Evolutionary conservation across 2,888 invertebrate genomes (phyloP), one percentile per base, ranked within the genome.

Genomic region (Margaritifera margaritifera): DNA sequence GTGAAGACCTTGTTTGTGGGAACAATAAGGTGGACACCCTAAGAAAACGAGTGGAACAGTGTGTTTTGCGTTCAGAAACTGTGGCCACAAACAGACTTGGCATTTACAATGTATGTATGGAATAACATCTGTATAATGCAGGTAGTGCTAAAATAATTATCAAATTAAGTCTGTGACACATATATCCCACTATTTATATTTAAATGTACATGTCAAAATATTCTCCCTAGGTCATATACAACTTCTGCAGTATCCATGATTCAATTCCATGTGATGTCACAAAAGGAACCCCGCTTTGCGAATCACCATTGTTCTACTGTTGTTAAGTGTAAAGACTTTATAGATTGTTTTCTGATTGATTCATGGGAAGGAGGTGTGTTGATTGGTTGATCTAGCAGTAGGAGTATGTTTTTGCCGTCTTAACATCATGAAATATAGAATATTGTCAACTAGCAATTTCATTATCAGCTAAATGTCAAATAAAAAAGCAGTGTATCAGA

Each of bases 31-130:
- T 88, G n/a, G 95, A 96, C 85, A 92, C 97, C 71, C 92, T 98
- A 55, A 95, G 97, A 84, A 94, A 94, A 78, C 92, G 98, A 76
- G 97, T 99, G 3, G 95, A 96, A 80, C 94, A 95, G 79, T 94
- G 94, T 0, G 94, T 95, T 5, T 91, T 98, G 2, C 94, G 94
- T 84, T 95, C 95, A 78, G 95, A 96, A 2, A 96, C 95, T 81
- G 94, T 98, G 6, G 95, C 96, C 85, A 92, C 95, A 72, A 94
- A 95, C 90, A 95, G 97, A 18, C 92, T 96, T 52, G 97, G 97
- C 51, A 93, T 96, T 62, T 94, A 95, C 56, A 96, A 95, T 94
- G 96, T 97, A 92, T 87, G 86, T 83, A 20, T 51, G 31, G 8
- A 20, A 15, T n/a, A 20, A 56, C 11, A 15, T 11, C 19, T 24